Percentiles rank a stretch among this genome's conserved stretches.
These are phyloP conservation scores for Ophiodon elongatus DNA, from an alignment of 2,113 vertebrate genomes.

Conservation along the genomic window DNA sequence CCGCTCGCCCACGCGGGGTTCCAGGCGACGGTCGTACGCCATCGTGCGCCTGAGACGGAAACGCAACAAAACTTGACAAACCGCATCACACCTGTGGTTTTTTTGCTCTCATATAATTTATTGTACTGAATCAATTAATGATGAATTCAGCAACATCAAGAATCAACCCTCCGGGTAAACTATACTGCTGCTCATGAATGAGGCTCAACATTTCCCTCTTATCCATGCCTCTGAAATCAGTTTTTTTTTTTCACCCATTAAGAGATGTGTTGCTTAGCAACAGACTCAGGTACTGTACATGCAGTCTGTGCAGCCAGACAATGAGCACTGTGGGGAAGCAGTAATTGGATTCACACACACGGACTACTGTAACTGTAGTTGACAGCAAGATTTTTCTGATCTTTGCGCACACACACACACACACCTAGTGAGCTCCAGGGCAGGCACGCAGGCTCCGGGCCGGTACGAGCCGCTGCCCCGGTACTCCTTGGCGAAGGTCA, in stretches of 20 bases:
- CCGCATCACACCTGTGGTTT: not conserved
- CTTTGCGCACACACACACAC: slow-evolving; percentile 10
- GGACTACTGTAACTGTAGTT: slow-evolving; percentile 53
- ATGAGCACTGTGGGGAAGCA: slow-evolving; percentile 55
- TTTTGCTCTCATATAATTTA: not conserved
- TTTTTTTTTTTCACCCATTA: slow-evolving; percentile 47
- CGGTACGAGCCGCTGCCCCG: slow-evolving; percentile 91
- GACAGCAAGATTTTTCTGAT: slow-evolving; percentile 24
- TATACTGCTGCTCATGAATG: slow-evolving; percentile 23
- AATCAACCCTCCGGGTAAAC: not conserved
- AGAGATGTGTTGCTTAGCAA: slow-evolving; percentile 70
- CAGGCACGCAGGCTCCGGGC: slow-evolving; percentile 95
- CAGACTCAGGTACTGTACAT: slow-evolving; percentile 73
- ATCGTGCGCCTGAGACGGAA: slow-evolving; percentile 89
- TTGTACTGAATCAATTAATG: not conserved
- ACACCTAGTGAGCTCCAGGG: slow-evolving; percentile 97
- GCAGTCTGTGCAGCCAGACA: slow-evolving; percentile 67
- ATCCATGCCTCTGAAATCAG: slow-evolving; percentile 45
- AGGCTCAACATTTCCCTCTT: slow-evolving; percentile 25
- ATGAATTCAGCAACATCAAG: not conserved
- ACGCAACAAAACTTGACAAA: not conserved
- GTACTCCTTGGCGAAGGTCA: slow-evolving; percentile 98
- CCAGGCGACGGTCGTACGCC: slow-evolving; percentile 91
- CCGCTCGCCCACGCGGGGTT: slow-evolving; percentile 94
- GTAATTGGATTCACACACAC: slow-evolving; percentile 66